Evolutionary conservation across 2,797 vertebrate species (phyloP).

Genomic region (Poecilia wingei): DNA sequence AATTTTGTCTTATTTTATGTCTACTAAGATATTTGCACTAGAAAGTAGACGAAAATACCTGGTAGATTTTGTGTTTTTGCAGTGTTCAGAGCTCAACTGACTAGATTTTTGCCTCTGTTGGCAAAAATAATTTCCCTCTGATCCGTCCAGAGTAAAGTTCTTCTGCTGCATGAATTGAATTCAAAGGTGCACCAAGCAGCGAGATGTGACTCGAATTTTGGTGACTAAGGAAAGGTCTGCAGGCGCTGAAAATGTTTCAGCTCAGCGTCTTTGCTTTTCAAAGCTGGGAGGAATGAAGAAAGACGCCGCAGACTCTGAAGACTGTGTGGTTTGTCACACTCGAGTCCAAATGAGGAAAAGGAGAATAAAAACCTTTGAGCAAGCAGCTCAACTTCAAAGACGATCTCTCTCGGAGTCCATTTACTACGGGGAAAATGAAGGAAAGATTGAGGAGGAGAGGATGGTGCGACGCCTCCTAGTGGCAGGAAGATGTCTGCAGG

Average conservation of each 20-base stretch:
- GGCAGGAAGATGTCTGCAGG: constrained; percentile 37
- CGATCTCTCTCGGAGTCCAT: constrained; percentile 23
- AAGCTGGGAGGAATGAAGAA: constrained; percentile 26
- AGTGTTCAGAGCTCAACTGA: neutral
- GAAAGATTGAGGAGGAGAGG: constrained; percentile 10
- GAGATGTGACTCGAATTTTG: constrained; percentile 22
- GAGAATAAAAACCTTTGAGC: constrained; percentile 48
- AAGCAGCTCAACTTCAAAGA: constrained; percentile 44
- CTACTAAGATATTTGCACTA: too few species aligned
- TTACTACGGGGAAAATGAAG: constrained; percentile 24
- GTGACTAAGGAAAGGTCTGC: constrained; percentile 10
- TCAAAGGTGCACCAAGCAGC: constrained; percentile 19
- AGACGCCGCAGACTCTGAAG: constrained; percentile 38
- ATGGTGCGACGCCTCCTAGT: constrained; percentile 66
- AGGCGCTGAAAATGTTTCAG: constrained; percentile 27
- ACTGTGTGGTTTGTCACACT: constrained; percentile 30
- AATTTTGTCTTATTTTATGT: too few species aligned
- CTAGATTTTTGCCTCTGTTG: constrained; percentile 11
- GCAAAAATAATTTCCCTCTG: constrained; percentile 22
- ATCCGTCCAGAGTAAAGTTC: constrained; percentile 24
- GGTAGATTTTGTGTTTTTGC: too few species aligned
- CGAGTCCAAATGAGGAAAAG: constrained; percentile 45
- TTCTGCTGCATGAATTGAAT: constrained; percentile 17
- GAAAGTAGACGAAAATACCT: too few species aligned
- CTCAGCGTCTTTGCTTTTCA: constrained; percentile 44